A percentile compares a stretch with the other conserved stretches of the same genome.
Evolutionary conservation across 2,113 vertebrate species (phyloP).

Genomic region (Mobula hypostoma): DNA sequence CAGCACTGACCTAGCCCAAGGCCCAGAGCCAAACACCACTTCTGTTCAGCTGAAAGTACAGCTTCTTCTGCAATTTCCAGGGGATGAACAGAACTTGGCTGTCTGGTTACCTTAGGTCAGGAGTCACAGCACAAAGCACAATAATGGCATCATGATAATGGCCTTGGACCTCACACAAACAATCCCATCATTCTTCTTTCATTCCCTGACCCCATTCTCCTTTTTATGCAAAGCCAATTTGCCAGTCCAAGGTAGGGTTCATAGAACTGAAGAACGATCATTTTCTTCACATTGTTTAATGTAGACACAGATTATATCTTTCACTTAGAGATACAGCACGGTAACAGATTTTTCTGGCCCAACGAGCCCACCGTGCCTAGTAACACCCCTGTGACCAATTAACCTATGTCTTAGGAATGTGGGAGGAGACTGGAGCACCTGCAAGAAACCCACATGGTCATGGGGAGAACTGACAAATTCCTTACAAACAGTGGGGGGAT

Average conservation of each 20-base stretch:
- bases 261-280: not conserved
- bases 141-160: not conserved
- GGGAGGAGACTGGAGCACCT: too few species aligned
- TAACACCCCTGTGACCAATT: too few species aligned
- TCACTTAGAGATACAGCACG: too few species aligned
- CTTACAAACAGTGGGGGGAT: too few species aligned
- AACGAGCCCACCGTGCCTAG: too few species aligned
- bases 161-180: not conserved
- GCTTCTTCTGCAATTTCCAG: not conserved
- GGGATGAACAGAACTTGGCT: not conserved
- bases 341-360: too few species aligned
- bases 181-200: not conserved
- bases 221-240: too few species aligned
- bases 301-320: not conserved
- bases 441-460: too few species aligned
- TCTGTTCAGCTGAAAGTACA: not conserved
- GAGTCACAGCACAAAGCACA: not conserved
- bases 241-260: not conserved
- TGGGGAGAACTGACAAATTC: too few species aligned
- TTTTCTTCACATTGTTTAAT: not conserved
- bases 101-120: not conserved
- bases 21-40: not conserved
- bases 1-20: not conserved
- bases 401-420: too few species aligned
- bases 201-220: not conserved